phyloP scores from a whole-genome alignment of 2,888 invertebrate genomes.

The Nasonia oneida region DNA sequence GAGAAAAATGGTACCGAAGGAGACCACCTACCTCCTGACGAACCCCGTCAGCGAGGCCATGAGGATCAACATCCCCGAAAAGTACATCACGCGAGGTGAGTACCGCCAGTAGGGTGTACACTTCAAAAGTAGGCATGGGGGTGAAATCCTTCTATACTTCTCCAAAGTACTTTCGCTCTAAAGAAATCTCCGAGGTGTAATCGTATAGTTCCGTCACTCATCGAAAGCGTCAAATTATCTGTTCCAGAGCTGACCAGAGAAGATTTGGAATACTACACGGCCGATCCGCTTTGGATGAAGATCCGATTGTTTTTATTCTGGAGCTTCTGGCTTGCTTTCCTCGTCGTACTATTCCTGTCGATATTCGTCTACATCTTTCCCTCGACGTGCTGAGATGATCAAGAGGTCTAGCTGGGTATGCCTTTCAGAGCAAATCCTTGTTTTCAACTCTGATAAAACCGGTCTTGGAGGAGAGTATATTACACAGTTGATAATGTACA shows the following conservation, averaged over 20 bases:
- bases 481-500: conserved; percentile 17
- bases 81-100: conserved; percentile 39
- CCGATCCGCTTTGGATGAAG: conserved; percentile 70
- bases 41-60: conserved; percentile 41
- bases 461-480: not conserved
- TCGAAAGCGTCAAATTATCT: conserved; percentile 26
- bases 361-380: conserved; percentile 65
- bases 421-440: not conserved
- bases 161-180: too few species aligned
- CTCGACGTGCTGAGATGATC: conserved; percentile 55
- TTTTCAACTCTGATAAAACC: not conserved
- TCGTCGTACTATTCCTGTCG: conserved; percentile 67
- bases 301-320: conserved; percentile 72
- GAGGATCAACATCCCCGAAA: conserved; percentile 41
- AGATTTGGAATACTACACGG: conserved; percentile 67
- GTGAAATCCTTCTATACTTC: too few species aligned
- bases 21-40: conserved; percentile 66
- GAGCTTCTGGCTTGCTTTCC: conserved; percentile 70
- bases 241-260: conserved; percentile 64
- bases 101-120: not conserved
- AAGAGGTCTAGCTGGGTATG: not conserved
- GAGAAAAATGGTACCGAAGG: conserved; percentile 66
- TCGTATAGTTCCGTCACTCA: not conserved
- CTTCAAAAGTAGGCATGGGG: too few species aligned
- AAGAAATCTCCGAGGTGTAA: too few species aligned